Evolutionary conservation across 1,140 invertebrate genomes (phyloP).

Genomic region (Drosophila kikkawai): DNA sequence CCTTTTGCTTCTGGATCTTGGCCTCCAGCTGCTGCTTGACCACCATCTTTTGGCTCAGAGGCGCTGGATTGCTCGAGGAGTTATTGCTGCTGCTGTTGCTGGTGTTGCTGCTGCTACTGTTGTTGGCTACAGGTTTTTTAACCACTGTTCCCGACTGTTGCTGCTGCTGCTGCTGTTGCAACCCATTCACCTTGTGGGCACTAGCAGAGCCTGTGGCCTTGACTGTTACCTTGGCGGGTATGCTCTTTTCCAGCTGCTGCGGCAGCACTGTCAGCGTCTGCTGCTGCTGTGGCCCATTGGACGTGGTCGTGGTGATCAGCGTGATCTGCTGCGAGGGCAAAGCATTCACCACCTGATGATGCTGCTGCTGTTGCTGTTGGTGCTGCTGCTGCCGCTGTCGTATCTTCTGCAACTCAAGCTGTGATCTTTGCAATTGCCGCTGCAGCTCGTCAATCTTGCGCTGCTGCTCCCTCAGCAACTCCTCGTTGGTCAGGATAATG

Average conservation of each 20-base stretch:
- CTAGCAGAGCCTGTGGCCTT: slow-evolving; percentile 28
- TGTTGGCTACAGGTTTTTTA: slow-evolving; percentile 36
- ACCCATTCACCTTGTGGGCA: slow-evolving; percentile 36
- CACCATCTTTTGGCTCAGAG: slow-evolving; percentile 86
- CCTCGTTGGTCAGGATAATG: slow-evolving; percentile 86
- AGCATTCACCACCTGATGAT: slow-evolving; percentile 74
- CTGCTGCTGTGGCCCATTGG: slow-evolving; percentile 70
- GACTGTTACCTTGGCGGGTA: slow-evolving; percentile 69
- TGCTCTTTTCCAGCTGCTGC: slow-evolving; percentile 64
- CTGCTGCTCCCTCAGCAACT: slow-evolving; percentile 93
- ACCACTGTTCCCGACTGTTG: slow-evolving; percentile 1
- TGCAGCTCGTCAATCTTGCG: slow-evolving; percentile 95
- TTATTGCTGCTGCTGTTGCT: slow-evolving; percentile 13
- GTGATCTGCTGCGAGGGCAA: slow-evolving; percentile 88
- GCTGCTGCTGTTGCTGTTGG: slow-evolving; percentile 53
- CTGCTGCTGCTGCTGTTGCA: slow-evolving; percentile 31
- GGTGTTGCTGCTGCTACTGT: slow-evolving; percentile 22
- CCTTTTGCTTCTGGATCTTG: slow-evolving; percentile 87
- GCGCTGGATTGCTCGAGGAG: slow-evolving; percentile 40
- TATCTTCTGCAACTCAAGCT: slow-evolving; percentile 90
- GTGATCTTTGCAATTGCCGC: slow-evolving; percentile 91
- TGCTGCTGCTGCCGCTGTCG: slow-evolving; percentile 79
- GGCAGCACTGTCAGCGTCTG: slow-evolving; percentile 72
- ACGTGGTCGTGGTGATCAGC: slow-evolving; percentile 85
- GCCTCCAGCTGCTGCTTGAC: slow-evolving; percentile 90